phyloP scores from a whole-genome alignment of 2,888 invertebrate genomes.

The Caenorhabditis doughertyi region DNA sequence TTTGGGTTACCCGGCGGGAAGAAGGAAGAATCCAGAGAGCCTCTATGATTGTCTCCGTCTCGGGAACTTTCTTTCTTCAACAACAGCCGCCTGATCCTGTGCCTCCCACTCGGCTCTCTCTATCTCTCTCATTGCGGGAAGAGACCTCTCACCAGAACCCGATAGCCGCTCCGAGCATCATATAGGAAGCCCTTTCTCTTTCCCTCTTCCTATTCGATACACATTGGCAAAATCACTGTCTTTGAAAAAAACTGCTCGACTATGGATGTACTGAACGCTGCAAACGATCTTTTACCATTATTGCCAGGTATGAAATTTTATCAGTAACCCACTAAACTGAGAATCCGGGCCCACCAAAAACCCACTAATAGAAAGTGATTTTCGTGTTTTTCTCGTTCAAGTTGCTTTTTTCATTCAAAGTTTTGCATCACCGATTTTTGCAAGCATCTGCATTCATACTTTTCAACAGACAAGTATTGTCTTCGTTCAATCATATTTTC shows the following conservation, averaged over 20 bases:
- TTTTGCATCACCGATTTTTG: neutral
- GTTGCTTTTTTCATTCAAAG: neutral
- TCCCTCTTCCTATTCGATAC: constrained; percentile 48
- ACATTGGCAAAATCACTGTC: constrained; percentile 37
- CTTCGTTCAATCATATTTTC: neutral
- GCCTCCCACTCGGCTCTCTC: constrained; percentile 47
- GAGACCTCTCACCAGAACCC: constrained; percentile 52
- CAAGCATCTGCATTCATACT: neutral
- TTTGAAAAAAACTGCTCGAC: constrained; percentile 2
- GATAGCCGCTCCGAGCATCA: constrained; percentile 49
- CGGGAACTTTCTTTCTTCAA: constrained; percentile 18
- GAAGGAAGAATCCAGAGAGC: constrained; percentile 3
- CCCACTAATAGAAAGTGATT: no score
- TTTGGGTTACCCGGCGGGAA: constrained; percentile 41
- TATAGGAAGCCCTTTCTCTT: constrained; percentile 18
- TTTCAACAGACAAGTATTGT: neutral
- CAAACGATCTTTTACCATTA: constrained; percentile 67
- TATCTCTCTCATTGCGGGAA: constrained; percentile 17
- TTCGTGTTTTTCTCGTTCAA: no score
- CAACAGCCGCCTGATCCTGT: constrained; percentile 55
- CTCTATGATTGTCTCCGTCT: constrained; percentile 38
- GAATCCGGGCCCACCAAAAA: no score
- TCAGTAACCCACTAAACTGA: no score
- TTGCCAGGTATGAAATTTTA: constrained; percentile 65
- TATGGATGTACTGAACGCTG: constrained; percentile 54